Evolutionary conservation across 2,797 vertebrate species (phyloP).

Genomic region (Antrozous pallidus): DNA sequence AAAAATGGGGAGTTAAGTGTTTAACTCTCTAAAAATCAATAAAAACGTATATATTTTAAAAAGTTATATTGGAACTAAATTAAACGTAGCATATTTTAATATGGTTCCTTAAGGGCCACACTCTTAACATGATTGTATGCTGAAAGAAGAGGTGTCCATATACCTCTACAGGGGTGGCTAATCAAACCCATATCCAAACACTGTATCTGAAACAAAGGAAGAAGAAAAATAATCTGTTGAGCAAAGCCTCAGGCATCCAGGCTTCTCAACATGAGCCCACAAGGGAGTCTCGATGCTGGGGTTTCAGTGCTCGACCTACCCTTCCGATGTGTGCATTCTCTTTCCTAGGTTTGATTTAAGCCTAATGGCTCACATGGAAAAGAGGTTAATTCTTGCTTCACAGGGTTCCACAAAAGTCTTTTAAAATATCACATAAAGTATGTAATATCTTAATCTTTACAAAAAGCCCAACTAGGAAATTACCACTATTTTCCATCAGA

Average conservation of each 20-base stretch:
- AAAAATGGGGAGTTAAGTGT: not conserved
- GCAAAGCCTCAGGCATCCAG: not conserved
- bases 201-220: not conserved
- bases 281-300: not conserved
- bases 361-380: not conserved
- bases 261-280: not conserved
- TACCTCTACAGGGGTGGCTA: not conserved
- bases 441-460: slow-evolving; percentile 21
- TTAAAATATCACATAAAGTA: slow-evolving; percentile 17
- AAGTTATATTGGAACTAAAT: not conserved
- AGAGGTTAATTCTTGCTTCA: not conserved
- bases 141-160: not conserved
- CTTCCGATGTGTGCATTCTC: not conserved
- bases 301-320: not conserved
- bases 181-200: not conserved
- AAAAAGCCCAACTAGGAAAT: slow-evolving; percentile 60
- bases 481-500: slow-evolving; percentile 62
- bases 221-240: not conserved
- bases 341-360: slow-evolving; percentile 8
- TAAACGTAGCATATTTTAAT: slow-evolving; percentile 8
- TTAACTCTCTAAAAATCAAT: not conserved
- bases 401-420: not conserved
- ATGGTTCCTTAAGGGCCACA: not conserved
- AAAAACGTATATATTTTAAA: no score
- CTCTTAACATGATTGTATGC: not conserved